Conservation (phyloP, 2,888 invertebrate species). For the Saturnia pavonia region DNA sequence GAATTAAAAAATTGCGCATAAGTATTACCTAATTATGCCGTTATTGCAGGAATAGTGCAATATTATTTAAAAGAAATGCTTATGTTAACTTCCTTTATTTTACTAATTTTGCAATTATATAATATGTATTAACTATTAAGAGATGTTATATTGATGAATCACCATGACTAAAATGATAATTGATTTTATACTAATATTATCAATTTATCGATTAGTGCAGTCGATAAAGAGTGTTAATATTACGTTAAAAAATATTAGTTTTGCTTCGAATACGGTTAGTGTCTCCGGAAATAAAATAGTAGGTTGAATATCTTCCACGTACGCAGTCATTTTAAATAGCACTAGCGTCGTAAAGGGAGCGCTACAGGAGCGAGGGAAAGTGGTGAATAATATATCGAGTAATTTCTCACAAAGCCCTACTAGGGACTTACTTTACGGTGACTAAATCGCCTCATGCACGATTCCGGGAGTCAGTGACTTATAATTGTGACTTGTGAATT, state of each 20-base stretch:
- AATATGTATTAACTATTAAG: too few relatives aligned
- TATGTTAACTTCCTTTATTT: too few relatives aligned
- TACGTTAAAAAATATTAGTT: neutral
- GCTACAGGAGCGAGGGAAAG: neutral
- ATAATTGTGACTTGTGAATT: too few relatives aligned
- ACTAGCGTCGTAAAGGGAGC: neutral
- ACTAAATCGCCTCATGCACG: neutral
- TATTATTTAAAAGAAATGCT: too few relatives aligned
- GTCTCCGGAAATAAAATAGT: neutral
- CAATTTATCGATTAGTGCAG: neutral
- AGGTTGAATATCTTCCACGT: neutral
- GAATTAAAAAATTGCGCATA: too few relatives aligned
- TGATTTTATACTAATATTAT: neutral
- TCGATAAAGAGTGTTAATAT: neutral
- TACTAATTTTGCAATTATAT: too few relatives aligned
- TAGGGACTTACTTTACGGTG: neutral
- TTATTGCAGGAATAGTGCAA: too few relatives aligned
- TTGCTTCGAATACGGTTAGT: neutral
- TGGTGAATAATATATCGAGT: conserved; percentile 9
- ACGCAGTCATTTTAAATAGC: conserved; percentile 11
- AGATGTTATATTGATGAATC: too few relatives aligned
- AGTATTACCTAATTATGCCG: too few relatives aligned
- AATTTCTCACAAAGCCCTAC: conserved; percentile 14
- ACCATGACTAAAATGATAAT: neutral
- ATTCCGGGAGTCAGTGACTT: neutral